Percentiles rank a stretch among this genome's conserved stretches.
Conservation (phyloP, 1,140 invertebrate species). For the Bombus superbus region DNA sequence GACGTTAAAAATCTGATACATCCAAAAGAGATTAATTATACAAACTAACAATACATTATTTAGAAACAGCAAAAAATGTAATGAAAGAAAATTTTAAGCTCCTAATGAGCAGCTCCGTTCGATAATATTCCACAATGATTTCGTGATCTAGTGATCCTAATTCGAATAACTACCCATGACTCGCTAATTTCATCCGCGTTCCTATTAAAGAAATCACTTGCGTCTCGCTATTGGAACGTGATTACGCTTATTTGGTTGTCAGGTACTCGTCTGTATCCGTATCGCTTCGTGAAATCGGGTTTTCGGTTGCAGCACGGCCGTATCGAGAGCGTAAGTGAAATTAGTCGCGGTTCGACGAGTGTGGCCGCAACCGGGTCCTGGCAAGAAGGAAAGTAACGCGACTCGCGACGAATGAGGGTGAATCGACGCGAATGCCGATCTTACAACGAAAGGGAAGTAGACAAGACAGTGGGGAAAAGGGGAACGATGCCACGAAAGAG, state of each 20-base stretch:
- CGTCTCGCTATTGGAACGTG: background rate
- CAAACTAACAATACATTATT: no score
- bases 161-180: background rate
- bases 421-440: constrained; percentile 53
- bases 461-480: background rate
- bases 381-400: constrained; percentile 62
- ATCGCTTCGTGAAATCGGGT: constrained; percentile 49
- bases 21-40: no score
- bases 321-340: constrained; percentile 69
- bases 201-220: background rate
- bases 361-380: constrained; percentile 34
- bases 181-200: background rate
- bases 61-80: no score
- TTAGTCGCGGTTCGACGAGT: constrained; percentile 68
- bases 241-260: background rate
- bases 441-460: constrained; percentile 10
- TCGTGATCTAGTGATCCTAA: background rate
- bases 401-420: constrained; percentile 57
- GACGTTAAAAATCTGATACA: no score
- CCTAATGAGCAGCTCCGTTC: no score
- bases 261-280: constrained; percentile 4
- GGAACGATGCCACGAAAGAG: background rate
- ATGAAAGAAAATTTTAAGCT: no score
- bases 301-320: constrained; percentile 54
- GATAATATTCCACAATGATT: no score